Percentiles rank a stretch among this genome's conserved stretches.
phyloP scores from a whole-genome alignment of 2,888 invertebrate species.

The Drosophila glabriapex region DNA sequence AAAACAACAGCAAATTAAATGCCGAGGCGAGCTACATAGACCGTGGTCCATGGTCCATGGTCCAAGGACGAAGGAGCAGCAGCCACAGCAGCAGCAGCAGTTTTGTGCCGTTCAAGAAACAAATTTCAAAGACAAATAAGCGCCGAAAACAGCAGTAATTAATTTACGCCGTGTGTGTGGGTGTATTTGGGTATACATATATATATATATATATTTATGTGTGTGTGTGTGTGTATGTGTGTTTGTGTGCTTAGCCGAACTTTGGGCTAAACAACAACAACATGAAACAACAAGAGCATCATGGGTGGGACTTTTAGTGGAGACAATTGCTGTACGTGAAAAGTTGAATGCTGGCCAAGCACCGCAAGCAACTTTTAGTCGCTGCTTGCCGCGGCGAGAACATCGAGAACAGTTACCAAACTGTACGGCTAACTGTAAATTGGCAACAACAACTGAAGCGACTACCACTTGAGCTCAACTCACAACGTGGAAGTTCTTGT shows the following conservation, averaged over 20 bases:
- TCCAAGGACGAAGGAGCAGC: not conserved
- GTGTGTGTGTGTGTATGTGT: conserved; percentile 16
- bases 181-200: conserved; percentile 7
- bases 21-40: conserved; percentile 35
- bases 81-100: conserved; percentile 18
- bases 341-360: conserved; percentile 61
- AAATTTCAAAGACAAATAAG: conserved; percentile 83
- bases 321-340: conserved; percentile 69
- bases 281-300: not conserved
- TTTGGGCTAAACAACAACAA: conserved; percentile 35
- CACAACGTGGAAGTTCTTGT: conserved; percentile 72
- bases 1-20: conserved; percentile 65
- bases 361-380: conserved; percentile 68
- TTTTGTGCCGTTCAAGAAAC: conserved; percentile 68
- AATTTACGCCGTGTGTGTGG: conserved; percentile 70
- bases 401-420: conserved; percentile 66
- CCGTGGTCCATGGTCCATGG: conserved; percentile 16
- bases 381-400: conserved; percentile 27
- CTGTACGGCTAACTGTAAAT: conserved; percentile 77
- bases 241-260: conserved; percentile 47
- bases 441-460: conserved; percentile 41
- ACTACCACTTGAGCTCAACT: conserved; percentile 69
- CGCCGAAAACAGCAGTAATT: conserved; percentile 81
- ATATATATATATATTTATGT: no score
- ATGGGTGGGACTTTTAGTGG: conserved; percentile 47